A percentile compares a stretch with the other conserved stretches of the same genome.
phyloP scores from a whole-genome alignment of 2,113 vertebrate species.

The Phaetusa simplex region DNA sequence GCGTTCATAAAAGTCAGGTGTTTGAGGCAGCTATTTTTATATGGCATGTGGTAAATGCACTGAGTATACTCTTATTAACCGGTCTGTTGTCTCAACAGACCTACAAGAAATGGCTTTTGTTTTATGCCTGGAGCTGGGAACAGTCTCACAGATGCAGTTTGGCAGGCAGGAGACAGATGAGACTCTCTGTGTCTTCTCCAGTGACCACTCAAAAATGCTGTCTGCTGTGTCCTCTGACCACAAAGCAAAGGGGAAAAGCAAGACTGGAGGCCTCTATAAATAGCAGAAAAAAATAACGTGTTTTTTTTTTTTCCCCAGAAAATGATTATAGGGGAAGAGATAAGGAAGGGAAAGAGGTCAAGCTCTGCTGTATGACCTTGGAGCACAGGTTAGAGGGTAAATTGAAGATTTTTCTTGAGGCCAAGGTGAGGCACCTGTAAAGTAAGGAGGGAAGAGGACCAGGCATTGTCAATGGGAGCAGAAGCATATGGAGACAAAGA shows the following conservation, averaged over 20 bases:
- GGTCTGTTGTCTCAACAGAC: neutral
- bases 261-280: neutral
- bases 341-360: neutral
- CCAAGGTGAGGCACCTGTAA: neutral
- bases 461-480: neutral
- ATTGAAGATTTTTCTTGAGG: neutral
- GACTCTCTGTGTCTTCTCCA: neutral
- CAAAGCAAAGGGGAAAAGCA: neutral
- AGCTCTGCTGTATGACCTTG: neutral
- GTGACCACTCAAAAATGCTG: neutral
- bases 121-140: neutral
- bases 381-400: neutral
- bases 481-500: neutral
- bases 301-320: neutral
- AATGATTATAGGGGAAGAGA: neutral
- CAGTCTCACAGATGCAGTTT: neutral
- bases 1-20: neutral
- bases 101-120: neutral
- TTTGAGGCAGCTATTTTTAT: neutral
- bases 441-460: neutral
- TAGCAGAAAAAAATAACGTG: neutral
- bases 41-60: rapidly evolving
- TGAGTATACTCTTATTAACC: neutral
- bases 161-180: neutral
- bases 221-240: neutral